Base-by-base conservation (phyloP, 2,888 invertebrate species). In the Caradrina clavipalpis region DNA sequence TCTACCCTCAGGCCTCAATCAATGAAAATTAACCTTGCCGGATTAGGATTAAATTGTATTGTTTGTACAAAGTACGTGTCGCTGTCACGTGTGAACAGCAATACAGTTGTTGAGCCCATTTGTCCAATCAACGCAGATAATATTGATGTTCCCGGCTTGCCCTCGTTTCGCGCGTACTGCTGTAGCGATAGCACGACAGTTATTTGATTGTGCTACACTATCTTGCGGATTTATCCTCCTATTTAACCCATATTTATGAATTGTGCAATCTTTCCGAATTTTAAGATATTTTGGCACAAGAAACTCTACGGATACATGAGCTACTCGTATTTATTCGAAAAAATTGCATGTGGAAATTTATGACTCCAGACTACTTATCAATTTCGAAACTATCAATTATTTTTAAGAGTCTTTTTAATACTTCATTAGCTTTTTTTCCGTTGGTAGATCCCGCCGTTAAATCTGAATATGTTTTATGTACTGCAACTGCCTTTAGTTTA, bases 61-160 rank as follows among this genome's bases (percentile, higher is more conserved):
- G 65, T 67, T 54, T 60, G 68, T 75, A 62, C 74, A 76, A 73
- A 69, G 69, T 71, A 70, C 51, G 55, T 70, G 63, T 69, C 50
- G 45, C 31, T 64, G 81, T 84, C 81, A 84, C 83, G 85, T 87
- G 80, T 84, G 72, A 80, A 77, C 74, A 81, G 78, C 75, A 86
- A 81, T 86, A 80, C 77, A 78, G 72, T 82, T 81, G 83, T 87
- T 90, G 89, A 86, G 88, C 89, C 92, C 89, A 92, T 94, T 94
- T 89, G 93, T 90, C 87, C 94, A 95, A 95, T 95, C 93, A 95
- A 92, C 91, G 87, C 86, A 90, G 90, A 93, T 93, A 91, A 90
- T 91, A 89, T 93, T 92, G 89, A 92, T 91, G 93, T 89, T 89
- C 92, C 91, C 91, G 88, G 86, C 86, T 85, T 87, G 93, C 88